Conservation (phyloP, 2,113 vertebrate genomes). For the Pitta sordida region DNA sequence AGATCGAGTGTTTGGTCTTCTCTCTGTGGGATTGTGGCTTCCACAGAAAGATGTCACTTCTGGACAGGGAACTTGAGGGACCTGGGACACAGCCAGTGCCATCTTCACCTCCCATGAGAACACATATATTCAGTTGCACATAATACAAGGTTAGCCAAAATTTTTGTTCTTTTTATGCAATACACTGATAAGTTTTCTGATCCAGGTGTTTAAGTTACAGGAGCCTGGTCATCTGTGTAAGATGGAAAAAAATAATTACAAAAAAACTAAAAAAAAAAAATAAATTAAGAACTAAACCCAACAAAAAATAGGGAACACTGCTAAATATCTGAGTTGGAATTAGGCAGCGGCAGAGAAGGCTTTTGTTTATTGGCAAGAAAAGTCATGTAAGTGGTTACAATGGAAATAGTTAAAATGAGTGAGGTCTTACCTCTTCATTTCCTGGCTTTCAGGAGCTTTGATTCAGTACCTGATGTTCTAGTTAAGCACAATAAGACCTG, state of each 20-base stretch:
- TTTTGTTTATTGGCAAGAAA: neutral
- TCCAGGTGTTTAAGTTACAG: neutral
- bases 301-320: neutral
- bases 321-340: neutral
- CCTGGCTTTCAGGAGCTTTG: neutral
- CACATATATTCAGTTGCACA: neutral
- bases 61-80: neutral
- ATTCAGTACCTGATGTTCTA: neutral
- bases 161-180: neutral
- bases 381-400: rapidly evolving
- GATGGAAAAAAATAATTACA: neutral
- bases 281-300: neutral
- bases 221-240: neutral
- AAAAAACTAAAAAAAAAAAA: neutral
- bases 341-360: neutral
- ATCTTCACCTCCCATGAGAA: neutral
- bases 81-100: neutral
- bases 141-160: rapidly evolving
- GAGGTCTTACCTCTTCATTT: neutral
- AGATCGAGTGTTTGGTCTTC: neutral
- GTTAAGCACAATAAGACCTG: neutral
- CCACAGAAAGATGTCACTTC: neutral
- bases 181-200: neutral
- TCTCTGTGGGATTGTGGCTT: neutral
- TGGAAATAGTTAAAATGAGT: neutral